These are phyloP conservation scores for Rhinopomastus cyanomelas DNA, from an alignment of 2,113 vertebrate genomes.

Conservation along the genomic window DNA sequence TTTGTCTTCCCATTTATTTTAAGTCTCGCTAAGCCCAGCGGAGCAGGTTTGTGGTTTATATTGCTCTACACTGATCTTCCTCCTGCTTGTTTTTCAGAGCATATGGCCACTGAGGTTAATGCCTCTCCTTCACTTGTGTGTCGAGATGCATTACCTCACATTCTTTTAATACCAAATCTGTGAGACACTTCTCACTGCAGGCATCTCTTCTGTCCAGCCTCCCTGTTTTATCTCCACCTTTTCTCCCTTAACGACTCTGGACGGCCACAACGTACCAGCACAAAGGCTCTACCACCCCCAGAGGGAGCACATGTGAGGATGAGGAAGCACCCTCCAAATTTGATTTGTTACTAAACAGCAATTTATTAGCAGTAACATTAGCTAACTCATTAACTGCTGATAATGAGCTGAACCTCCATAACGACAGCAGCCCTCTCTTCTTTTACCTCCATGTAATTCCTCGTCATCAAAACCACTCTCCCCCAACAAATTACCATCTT, in stretches of 20 bases:
- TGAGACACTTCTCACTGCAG: constrained; percentile 24
- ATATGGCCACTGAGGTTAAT: constrained; percentile 30
- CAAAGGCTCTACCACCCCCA: not conserved
- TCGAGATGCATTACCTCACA: constrained; percentile 31
- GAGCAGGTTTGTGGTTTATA: not conserved
- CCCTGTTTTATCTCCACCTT: not conserved
- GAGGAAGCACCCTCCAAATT: not conserved
- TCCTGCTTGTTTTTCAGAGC: not conserved
- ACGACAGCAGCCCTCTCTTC: not conserved
- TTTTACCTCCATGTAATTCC: not conserved
- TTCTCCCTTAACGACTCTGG: not conserved
- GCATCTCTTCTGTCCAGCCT: not conserved
- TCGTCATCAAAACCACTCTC: rapidly evolving
- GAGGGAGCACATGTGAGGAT: not conserved
- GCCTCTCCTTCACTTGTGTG: constrained; percentile 7
- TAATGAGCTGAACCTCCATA: not conserved
- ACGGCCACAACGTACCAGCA: not conserved
- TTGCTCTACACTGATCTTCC: not conserved
- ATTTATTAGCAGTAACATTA: not conserved
- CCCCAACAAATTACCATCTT: not conserved
- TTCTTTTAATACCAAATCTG: constrained; percentile 31
- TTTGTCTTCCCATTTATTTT: constrained; percentile 9
- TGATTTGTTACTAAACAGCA: not conserved
- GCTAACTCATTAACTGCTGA: not conserved
- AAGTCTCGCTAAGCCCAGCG: constrained; percentile 1